Conservation (phyloP, 2,113 vertebrate species). For the Otus sunia region DNA sequence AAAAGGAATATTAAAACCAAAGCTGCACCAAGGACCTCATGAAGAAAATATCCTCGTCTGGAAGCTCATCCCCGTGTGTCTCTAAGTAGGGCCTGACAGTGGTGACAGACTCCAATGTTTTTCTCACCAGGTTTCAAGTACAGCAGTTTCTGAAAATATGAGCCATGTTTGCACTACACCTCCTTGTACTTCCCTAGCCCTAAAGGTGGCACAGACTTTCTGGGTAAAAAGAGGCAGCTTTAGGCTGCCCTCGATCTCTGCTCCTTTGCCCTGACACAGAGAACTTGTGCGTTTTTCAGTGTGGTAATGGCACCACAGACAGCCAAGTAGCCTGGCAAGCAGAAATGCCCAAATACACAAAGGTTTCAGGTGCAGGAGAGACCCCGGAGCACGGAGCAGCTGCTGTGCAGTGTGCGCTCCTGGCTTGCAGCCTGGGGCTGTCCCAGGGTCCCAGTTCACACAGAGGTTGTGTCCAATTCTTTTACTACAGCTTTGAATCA, state of each 20-base stretch:
- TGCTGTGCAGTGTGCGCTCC: background rate
- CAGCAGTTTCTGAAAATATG: background rate
- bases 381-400: fast-evolving
- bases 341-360: fast-evolving
- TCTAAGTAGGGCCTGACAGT: background rate
- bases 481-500: background rate
- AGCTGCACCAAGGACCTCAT: background rate
- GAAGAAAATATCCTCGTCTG: background rate
- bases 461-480: background rate
- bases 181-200: background rate
- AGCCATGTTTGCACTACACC: background rate
- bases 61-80: background rate
- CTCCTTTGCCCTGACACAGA: background rate
- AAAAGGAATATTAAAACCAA: background rate
- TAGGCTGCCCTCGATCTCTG: background rate
- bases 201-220: background rate
- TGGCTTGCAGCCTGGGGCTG: too few species aligned
- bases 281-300: fast-evolving
- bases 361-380: background rate
- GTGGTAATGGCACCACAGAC: background rate
- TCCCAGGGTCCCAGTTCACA: background rate
- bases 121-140: background rate
- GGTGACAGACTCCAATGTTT: background rate
- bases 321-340: background rate
- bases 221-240: background rate